These are phyloP conservation scores for Hemaris fuciformis DNA, from an alignment of 2,888 invertebrate genomes.

Conservation along the genomic window DNA sequence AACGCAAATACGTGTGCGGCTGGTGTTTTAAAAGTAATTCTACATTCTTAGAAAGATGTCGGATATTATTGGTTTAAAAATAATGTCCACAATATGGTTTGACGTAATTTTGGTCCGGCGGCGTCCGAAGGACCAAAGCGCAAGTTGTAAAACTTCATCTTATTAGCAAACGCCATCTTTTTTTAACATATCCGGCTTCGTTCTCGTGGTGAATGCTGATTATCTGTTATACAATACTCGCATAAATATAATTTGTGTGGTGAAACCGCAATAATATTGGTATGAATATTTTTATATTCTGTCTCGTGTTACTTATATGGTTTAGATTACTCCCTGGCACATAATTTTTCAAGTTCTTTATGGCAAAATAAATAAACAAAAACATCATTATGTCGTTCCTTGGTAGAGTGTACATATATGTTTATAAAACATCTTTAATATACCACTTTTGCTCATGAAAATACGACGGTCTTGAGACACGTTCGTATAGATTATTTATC, in stretches of 20 bases:
- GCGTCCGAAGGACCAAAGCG: background rate
- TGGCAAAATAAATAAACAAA: too few relatives aligned
- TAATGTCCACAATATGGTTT: background rate
- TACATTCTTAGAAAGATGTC: background rate
- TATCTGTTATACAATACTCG: background rate
- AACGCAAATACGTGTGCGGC: background rate
- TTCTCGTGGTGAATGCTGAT: conserved; percentile 4
- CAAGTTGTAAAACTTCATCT: background rate
- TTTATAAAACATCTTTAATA: too few relatives aligned
- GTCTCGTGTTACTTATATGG: background rate
- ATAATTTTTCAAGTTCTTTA: background rate
- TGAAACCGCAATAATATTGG: background rate
- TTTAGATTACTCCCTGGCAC: background rate
- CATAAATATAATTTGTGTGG: background rate
- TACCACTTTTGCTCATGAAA: too few relatives aligned
- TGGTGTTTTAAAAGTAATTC: background rate
- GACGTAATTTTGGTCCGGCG: background rate
- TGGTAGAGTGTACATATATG: too few relatives aligned
- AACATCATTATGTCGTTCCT: too few relatives aligned
- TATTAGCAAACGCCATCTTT: conserved; percentile 24
- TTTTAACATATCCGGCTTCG: conserved; percentile 23
- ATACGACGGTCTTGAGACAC: too few relatives aligned
- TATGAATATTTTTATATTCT: background rate
- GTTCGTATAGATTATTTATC: too few relatives aligned
- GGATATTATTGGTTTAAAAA: background rate